A percentile compares a stretch with the other conserved stretches of the same genome.
phyloP scores from a whole-genome alignment of 2,888 invertebrate genomes.

The Tenthredo distinguenda region DNA sequence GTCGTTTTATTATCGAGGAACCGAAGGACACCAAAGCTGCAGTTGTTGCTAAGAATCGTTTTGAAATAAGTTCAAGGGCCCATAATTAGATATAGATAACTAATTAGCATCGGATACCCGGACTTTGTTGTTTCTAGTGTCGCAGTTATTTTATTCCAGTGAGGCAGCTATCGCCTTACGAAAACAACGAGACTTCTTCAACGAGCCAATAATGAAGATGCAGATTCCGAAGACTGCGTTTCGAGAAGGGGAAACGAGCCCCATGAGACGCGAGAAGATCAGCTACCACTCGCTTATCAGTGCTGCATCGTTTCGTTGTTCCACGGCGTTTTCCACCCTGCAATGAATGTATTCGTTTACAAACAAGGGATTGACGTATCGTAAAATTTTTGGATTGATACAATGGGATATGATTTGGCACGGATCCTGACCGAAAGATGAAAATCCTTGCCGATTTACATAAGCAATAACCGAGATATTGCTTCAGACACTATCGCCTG shows the following conservation, averaged over 20 bases:
- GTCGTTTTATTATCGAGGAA: background rate
- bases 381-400: background rate
- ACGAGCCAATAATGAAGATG: background rate
- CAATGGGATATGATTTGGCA: background rate
- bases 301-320: background rate
- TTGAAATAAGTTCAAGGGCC: background rate
- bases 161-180: background rate
- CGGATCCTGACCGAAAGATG: background rate
- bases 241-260: background rate
- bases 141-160: background rate
- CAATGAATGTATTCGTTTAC: background rate
- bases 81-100: background rate
- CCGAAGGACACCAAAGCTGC: background rate
- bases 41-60: background rate
- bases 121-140: background rate
- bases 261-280: background rate
- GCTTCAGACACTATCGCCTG: background rate
- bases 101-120: conserved; percentile 2
- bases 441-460: background rate
- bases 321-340: background rate
- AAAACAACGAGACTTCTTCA: background rate
- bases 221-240: background rate
- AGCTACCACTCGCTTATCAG: background rate
- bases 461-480: background rate
- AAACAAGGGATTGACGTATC: background rate